Conservation (phyloP, 2,888 invertebrate genomes). For the Operophtera brumata region DNA sequence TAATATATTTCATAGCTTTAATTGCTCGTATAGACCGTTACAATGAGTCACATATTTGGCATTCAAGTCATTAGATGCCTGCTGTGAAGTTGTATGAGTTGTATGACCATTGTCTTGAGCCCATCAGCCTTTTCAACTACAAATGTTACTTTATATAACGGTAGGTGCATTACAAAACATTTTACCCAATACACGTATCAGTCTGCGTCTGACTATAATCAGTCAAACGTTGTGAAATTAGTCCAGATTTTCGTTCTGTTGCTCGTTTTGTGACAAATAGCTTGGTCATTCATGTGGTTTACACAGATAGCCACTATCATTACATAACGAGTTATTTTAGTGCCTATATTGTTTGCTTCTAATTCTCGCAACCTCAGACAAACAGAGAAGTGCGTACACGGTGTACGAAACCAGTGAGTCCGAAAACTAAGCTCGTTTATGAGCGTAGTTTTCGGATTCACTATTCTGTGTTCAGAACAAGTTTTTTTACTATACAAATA, state of each 20-base stretch:
- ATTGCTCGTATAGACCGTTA: not conserved
- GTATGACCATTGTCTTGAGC: constrained; percentile 8
- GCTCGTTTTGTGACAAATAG: constrained; percentile 36
- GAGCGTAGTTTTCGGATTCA: too few relatives aligned
- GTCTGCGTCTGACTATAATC: constrained; percentile 44
- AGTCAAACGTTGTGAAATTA: constrained; percentile 53
- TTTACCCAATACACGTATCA: constrained; percentile 57
- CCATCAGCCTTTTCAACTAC: constrained; percentile 40
- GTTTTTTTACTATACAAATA: too few relatives aligned
- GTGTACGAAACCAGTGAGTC: too few relatives aligned
- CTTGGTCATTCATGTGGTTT: constrained; percentile 14
- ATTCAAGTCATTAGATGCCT: constrained; percentile 18
- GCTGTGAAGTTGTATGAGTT: constrained; percentile 4
- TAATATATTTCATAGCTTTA: not conserved
- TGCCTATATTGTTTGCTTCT: not conserved
- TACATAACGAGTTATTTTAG: constrained; percentile 11
- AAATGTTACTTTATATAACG: constrained; percentile 52
- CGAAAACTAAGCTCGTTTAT: too few relatives aligned
- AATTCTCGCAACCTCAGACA: too few relatives aligned
- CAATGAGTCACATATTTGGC: constrained; percentile 1
- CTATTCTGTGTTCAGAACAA: too few relatives aligned
- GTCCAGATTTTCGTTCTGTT: constrained; percentile 34
- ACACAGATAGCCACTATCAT: not conserved
- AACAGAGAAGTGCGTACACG: too few relatives aligned
- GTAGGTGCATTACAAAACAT: constrained; percentile 53